Evolutionary conservation across 2,113 vertebrate species (phyloP), one percentile per base, ranked within the genome.

Genomic region (Caranx melampygus): DNA sequence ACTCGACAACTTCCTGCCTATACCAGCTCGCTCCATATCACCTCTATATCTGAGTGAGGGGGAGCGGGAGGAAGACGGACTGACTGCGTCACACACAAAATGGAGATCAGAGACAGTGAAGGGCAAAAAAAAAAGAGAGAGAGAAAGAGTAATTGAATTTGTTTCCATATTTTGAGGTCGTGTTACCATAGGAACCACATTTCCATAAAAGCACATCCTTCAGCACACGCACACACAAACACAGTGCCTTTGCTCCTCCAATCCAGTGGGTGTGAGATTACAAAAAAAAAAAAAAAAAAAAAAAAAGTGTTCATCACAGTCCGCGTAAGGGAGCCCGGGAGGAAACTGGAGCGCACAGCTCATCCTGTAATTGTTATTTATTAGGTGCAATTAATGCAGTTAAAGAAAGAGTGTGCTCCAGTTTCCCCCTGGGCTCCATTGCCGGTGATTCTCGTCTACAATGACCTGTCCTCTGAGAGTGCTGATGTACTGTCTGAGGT

Each of bases 171-270:
- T 88, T 89, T 81, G 77, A 80, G 75, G 78, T 84, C 18, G 60
- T 2, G 86, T 92, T 88, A 79, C 91, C 89, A 92, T 89, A 87
- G 89, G 66, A 92, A 93, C 89, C 69, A 67, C 73, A 79, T 80
- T 72, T 87, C 61, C 59, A 42, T 77, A 33, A 62, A 49, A 47
- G 68, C 69, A 59, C 47, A 76, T 64, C 67, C 37, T 67, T 60
- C 37, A 31, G 47, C 52, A 12, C 67, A 65, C 60, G 60, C 42
- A 64, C 35, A 77, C 21, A 37, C 7, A 64, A 34, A 81, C 45
- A 57, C 20, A 64, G 49, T 63, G 72, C 42, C 72, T 87, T 87
- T 76, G 49, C 44, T 62, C 11, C 68, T 16, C 20, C 52, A 62
- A 52, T 62, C 75, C 31, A 67, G 54, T 15, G 9, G 68, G 54